Conservation (phyloP, 1,140 invertebrate genomes). For the Euborellia annulipes region DNA sequence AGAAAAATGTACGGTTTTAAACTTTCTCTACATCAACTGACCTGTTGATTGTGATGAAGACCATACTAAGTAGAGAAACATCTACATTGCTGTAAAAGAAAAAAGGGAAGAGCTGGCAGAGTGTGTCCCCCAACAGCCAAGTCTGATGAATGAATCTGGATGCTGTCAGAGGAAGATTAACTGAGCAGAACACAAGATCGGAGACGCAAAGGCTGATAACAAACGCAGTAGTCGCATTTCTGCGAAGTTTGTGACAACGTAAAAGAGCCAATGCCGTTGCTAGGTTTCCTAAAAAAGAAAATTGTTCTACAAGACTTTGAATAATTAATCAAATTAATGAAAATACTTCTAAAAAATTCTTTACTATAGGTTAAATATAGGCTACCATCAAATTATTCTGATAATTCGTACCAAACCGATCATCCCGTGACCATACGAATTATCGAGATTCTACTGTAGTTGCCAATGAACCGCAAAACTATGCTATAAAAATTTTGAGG, state of each 20-base stretch:
- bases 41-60: conserved; percentile 78
- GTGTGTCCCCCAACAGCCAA: conserved; percentile 61
- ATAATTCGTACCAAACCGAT: no score
- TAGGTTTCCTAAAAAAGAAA: conserved; percentile 61
- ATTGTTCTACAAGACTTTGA: no score
- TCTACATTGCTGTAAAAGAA: conserved; percentile 83
- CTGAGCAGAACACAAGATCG: conserved; percentile 67
- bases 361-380: no score
- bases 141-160: conserved; percentile 61
- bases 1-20: no score
- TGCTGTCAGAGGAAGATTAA: conserved; percentile 71
- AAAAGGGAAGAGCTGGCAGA: conserved; percentile 73
- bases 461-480: no score
- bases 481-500: no score
- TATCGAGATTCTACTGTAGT: no score
- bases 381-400: no score
- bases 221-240: conserved; percentile 74
- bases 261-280: conserved; percentile 60
- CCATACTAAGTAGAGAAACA: conserved; percentile 73
- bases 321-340: no score
- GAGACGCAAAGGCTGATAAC: conserved; percentile 71
- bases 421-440: no score
- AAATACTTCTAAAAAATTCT: no score
- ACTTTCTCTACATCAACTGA: no score
- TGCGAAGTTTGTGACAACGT: conserved; percentile 54